Conservation (phyloP, 2,797 vertebrate genomes). For the Cyprinodon diabolis region DNA sequence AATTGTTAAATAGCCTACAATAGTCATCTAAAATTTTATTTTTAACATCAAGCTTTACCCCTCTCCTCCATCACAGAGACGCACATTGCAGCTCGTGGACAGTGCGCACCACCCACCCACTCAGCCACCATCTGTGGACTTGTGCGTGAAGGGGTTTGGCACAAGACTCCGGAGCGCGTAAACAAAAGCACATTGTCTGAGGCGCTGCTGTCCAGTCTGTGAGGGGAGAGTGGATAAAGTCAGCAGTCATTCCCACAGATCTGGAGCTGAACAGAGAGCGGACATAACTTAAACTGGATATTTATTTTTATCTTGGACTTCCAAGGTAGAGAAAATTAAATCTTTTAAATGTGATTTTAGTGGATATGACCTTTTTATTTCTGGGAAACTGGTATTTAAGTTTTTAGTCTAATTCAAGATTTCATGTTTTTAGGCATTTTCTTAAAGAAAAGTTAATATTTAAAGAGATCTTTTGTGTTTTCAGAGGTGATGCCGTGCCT, state of each 20-base stretch:
- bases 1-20: too few species aligned
- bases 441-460: too few species aligned
- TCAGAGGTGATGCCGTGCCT: conserved; percentile 94
- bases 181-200: conserved; percentile 96
- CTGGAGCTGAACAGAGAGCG: conserved; percentile 11
- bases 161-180: conserved; percentile 83
- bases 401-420: not conserved
- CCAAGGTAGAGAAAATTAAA: conserved; percentile 26
- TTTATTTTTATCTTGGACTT: conserved; percentile 21
- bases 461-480: conserved; percentile 27
- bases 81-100: not conserved
- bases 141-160: conserved; percentile 71
- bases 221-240: conserved; percentile 35
- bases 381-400: conserved; percentile 17
- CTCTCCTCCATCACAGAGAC: not conserved
- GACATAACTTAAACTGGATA: conserved; percentile 33
- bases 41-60: too few species aligned
- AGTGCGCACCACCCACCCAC: not conserved
- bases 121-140: conserved; percentile 24
- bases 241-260: conserved; percentile 36
- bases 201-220: conserved; percentile 47
- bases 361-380: not conserved
- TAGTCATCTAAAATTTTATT: too few species aligned
- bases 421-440: not conserved
- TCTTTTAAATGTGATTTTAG: not conserved